Evolutionary conservation across 1,140 invertebrate genomes (phyloP).

Genomic region (Bombus pyrosoma): DNA sequence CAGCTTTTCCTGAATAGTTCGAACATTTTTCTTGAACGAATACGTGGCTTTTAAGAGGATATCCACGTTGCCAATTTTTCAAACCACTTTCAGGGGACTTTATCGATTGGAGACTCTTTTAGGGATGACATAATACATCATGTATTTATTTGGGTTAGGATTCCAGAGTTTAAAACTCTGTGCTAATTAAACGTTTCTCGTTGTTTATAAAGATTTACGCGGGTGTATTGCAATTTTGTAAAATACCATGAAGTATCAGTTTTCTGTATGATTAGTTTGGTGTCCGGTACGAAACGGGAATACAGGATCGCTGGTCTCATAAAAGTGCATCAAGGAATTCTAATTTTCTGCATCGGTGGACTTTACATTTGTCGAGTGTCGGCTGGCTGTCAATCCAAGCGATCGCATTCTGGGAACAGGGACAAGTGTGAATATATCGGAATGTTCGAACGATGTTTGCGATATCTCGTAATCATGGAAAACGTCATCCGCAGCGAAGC

Average conservation of each 20-base stretch:
- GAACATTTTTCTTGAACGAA: background rate
- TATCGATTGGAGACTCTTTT: background rate
- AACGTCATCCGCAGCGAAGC: no score
- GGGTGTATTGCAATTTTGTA: no score
- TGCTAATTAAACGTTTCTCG: no score
- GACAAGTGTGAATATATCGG: conserved; percentile 30
- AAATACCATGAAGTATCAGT: no score
- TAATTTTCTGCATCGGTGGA: conserved; percentile 33
- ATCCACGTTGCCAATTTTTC: background rate
- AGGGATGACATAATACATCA: background rate
- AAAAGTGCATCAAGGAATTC: conserved; percentile 4
- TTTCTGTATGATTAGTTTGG: background rate
- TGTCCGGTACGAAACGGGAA: no score
- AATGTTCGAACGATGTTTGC: background rate
- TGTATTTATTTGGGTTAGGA: no score
- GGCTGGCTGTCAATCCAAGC: conserved; percentile 13
- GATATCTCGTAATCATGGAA: background rate
- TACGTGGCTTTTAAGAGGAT: background rate
- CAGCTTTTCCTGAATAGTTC: background rate
- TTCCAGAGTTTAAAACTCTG: no score
- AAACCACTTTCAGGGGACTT: background rate
- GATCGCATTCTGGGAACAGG: background rate
- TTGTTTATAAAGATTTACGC: no score
- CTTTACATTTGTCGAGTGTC: conserved; percentile 38
- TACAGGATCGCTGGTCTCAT: background rate